Evolutionary conservation across 2,888 invertebrate species (phyloP), one percentile per base, ranked within the genome.

Genomic region (Stenurella melanura): DNA sequence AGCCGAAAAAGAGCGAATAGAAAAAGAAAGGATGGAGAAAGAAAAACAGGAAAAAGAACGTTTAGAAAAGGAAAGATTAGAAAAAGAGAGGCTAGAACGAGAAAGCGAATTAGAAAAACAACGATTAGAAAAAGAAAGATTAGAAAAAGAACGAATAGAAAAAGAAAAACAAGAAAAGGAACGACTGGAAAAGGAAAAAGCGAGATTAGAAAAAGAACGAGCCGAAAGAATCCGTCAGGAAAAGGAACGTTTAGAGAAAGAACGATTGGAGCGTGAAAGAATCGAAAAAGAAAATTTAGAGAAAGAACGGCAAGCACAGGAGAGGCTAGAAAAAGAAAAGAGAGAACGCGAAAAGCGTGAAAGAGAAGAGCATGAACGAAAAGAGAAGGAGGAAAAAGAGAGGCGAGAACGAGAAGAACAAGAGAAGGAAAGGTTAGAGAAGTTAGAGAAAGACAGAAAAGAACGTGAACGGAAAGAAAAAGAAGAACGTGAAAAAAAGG

Each of bases 21-120:
- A 90, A 69, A 87, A 87, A 54, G 88, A 88, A 76, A 84, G 82
- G 75, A 83, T 84, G 75, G 87, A 88, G 82, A 83, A 86, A 76
- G 88, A 89, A 75, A 89, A 90, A 30, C 85, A 84, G 57, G 90
- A 90, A 80, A 90, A 89, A 85, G 87, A 90, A 81, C 89, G 86
- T 73, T 87, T 83, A 19, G 85, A 86, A 80, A 82, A 81, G 60
- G 90, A 90, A 50, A 88, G 87, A 76, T 60, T 78, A 17, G 85
- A 85, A 75, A 83, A 82, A 89, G 73, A 91, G 88, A 81, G 82
- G 80, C 12, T 90, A 88, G 89, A 89, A 79, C 78, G 81, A 17
- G 85, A 87, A 70, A 86, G 81, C 71, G 80, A 81, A 73, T 70
- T 84, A 71, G 86, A 86, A 74, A 85, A 86, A 76, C 87, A 88